phyloP scores from a whole-genome alignment of 2,113 vertebrate species.

The Oreochromis niloticus region DNA sequence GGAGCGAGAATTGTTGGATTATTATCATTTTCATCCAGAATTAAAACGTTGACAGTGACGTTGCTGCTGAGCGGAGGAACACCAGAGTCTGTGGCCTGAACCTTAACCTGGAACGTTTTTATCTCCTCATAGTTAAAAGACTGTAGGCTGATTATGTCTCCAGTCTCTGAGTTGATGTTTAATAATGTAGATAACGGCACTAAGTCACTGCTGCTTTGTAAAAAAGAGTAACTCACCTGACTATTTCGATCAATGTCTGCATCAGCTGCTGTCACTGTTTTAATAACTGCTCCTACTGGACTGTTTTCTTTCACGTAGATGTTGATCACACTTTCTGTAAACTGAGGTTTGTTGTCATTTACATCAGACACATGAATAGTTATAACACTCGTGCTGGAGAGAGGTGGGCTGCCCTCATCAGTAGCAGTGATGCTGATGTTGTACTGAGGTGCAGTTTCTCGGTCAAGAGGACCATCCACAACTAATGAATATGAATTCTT shows the following conservation, averaged over 20 bases:
- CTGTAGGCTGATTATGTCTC: too few relatives aligned
- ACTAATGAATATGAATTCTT: neutral
- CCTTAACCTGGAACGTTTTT: too few relatives aligned
- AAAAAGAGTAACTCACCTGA: constrained; percentile 31
- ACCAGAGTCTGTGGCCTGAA: constrained; percentile 71
- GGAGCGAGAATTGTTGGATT: neutral
- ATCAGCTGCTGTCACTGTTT: constrained; percentile 18
- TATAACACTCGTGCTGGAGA: rapidly evolving
- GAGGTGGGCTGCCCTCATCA: too few relatives aligned
- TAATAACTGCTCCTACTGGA: neutral
- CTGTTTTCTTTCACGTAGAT: rapidly evolving
- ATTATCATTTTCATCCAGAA: too few relatives aligned
- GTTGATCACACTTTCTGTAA: neutral
- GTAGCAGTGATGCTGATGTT: too few relatives aligned
- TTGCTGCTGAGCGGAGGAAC: constrained; percentile 74
- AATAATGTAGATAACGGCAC: neutral
- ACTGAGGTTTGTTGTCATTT: neutral
- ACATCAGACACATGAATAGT: neutral
- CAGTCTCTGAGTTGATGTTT: neutral
- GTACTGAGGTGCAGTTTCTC: too few relatives aligned
- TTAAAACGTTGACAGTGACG: constrained; percentile 43
- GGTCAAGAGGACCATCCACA: neutral
- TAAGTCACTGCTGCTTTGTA: neutral
- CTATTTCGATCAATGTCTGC: constrained; percentile 51
- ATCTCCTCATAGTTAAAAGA: too few relatives aligned